A percentile compares a stretch with the other conserved stretches of the same genome.
These are phyloP conservation scores for Hippocampus mohnikei DNA, from an alignment of 2,113 vertebrate species.

Conservation along the genomic window DNA sequence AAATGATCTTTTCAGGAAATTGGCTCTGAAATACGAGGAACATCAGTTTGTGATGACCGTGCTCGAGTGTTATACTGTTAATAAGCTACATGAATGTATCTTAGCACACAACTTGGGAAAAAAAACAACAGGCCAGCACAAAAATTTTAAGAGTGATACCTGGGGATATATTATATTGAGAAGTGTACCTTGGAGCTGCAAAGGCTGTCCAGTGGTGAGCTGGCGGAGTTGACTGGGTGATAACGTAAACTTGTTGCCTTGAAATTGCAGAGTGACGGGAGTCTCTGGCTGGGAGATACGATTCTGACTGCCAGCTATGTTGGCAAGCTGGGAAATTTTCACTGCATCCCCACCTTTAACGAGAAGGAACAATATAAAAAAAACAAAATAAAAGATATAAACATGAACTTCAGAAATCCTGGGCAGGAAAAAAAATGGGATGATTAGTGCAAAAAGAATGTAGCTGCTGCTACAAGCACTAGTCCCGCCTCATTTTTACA, in stretches of 20 bases:
- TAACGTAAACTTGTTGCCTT: constrained; percentile 90
- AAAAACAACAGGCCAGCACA: neutral
- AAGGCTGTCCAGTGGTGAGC: constrained; percentile 87
- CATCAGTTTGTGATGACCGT: constrained; percentile 1
- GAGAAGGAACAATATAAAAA: constrained; percentile 23
- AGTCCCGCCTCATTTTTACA: no score
- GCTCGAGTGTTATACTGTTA: neutral
- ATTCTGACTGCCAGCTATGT: constrained; percentile 80
- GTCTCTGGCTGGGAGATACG: constrained; percentile 86
- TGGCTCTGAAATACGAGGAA: neutral
- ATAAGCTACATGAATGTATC: neutral
- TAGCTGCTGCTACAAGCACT: no score
- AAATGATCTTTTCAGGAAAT: neutral
- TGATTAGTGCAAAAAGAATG: constrained; percentile 43
- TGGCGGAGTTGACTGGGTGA: constrained; percentile 90
- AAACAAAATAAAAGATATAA: constrained; percentile 12
- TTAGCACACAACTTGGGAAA: neutral
- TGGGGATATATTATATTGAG: constrained; percentile 8
- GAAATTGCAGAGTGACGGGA: constrained; percentile 89
- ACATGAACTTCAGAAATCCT: neutral
- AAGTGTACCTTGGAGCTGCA: constrained; percentile 90
- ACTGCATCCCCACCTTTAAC: constrained; percentile 84
- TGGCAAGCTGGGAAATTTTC: constrained; percentile 84
- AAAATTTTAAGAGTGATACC: neutral
- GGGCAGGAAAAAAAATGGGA: constrained; percentile 65